Evolutionary conservation across 2,888 invertebrate genomes (phyloP).

Genomic region (Noctua pronuba): DNA sequence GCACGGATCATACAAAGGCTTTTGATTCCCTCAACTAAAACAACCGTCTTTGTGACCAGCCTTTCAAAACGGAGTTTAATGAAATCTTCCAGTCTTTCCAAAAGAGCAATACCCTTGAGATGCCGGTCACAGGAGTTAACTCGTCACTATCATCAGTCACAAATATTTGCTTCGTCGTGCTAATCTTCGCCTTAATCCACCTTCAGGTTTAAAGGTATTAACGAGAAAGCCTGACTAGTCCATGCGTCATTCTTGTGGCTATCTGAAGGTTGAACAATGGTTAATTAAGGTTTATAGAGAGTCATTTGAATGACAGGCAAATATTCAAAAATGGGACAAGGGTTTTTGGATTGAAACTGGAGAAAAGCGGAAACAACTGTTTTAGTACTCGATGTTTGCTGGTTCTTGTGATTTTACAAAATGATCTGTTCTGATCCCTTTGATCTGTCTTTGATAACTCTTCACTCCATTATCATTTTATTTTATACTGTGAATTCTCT

Average conservation of each 20-base stretch:
- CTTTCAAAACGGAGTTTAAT: conserved; percentile 7
- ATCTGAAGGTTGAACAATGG: conserved; percentile 70
- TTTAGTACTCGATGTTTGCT: neutral
- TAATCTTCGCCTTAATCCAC: conserved; percentile 73
- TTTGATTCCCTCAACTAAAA: neutral
- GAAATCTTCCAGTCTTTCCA: conserved; percentile 33
- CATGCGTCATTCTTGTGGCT: conserved; percentile 67
- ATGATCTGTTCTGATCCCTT: neutral
- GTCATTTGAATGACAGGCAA: conserved; percentile 60
- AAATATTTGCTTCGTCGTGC: conserved; percentile 73
- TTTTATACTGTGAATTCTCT: neutral
- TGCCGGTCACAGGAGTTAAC: conserved; percentile 66
- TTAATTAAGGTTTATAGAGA: conserved; percentile 72
- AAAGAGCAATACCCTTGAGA: conserved; percentile 67
- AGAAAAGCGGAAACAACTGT: conserved; percentile 3
- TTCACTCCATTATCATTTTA: neutral
- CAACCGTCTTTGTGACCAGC: neutral
- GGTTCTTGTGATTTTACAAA: neutral
- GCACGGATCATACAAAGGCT: neutral
- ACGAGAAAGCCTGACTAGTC: conserved; percentile 72
- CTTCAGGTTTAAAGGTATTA: conserved; percentile 71
- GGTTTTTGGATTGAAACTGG: conserved; percentile 9
- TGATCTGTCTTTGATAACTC: neutral
- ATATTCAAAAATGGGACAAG: conserved; percentile 60
- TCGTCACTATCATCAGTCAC: conserved; percentile 66